phyloP scores from a whole-genome alignment of 92 coral and sea anemone genomes.

The Parazoanthus atlanticus region DNA sequence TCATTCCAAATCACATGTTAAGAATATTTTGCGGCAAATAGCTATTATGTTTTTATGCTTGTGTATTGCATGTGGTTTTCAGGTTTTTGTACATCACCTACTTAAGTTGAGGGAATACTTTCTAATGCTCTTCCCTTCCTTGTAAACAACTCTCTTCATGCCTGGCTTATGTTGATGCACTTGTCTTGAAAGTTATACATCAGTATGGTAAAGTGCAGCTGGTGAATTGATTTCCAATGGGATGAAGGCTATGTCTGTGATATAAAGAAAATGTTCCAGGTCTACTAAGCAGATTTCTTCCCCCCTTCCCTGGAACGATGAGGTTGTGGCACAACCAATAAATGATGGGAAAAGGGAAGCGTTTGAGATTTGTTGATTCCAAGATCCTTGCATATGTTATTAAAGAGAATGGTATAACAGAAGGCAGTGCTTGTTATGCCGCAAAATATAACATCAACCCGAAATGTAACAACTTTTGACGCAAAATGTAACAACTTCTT shows the following conservation, averaged over 20 bases:
- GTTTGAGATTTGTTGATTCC: constrained; percentile 24
- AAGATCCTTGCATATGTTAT: neutral
- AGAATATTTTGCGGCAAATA: constrained; percentile 1
- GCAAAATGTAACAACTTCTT: too few relatives aligned
- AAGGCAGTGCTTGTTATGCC: too few relatives aligned
- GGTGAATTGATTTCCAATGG: constrained; percentile 23
- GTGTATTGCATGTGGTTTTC: neutral
- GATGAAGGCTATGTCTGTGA: constrained; percentile 10
- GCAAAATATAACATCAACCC: too few relatives aligned
- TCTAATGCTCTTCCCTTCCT: too few relatives aligned
- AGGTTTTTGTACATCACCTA: too few relatives aligned
- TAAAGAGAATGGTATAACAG: too few relatives aligned
- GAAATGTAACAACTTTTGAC: too few relatives aligned
- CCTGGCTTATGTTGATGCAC: constrained; percentile 20
- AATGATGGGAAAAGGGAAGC: constrained; percentile 12
- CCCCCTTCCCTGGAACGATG: constrained; percentile 30
- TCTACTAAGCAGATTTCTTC: constrained; percentile 36
- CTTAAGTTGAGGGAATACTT: too few relatives aligned
- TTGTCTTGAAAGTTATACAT: constrained; percentile 37
- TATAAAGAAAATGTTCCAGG: constrained; percentile 35
- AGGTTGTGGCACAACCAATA: constrained; percentile 36
- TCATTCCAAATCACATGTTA: constrained; percentile 5
- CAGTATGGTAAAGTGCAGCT: constrained; percentile 28
- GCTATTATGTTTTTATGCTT: constrained; percentile 25
- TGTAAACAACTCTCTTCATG: constrained; percentile 27